These are phyloP conservation scores for Whitmania pigra DNA, from an alignment of 1,140 invertebrate genomes.

Conservation along the genomic window DNA sequence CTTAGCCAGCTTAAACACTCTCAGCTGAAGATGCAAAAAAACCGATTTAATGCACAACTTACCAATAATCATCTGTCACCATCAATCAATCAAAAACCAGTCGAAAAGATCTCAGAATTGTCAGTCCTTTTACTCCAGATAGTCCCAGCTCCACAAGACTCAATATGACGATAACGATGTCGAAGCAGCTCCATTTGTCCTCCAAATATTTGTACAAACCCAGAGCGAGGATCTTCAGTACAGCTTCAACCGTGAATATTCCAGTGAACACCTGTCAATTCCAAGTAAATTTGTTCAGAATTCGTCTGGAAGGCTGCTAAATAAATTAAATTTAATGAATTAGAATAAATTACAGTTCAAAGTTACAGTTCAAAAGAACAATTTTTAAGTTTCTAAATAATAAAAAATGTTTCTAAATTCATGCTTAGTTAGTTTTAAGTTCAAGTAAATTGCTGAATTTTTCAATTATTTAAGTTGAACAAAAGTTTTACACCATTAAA, in stretches of 20 bases:
- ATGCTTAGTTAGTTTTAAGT: no score
- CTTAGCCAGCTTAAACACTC: constrained; percentile 97
- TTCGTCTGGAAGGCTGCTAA: no score
- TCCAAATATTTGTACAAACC: constrained; percentile 93
- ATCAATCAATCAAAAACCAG: constrained; percentile 54
- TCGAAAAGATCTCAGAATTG: constrained; percentile 88
- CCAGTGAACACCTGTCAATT: constrained; percentile 77
- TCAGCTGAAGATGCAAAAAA: constrained; percentile 45
- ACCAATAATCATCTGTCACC: neutral
- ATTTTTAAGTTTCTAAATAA: no score
- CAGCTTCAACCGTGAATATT: constrained; percentile 88
- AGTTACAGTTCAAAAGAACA: no score
- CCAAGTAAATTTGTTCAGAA: no score
- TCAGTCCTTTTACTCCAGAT: constrained; percentile 83
- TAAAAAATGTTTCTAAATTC: no score
- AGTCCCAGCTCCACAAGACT: constrained; percentile 82
- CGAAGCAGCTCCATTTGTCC: constrained; percentile 97
- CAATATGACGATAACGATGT: constrained; percentile 89
- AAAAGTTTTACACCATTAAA: no score
- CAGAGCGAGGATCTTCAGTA: constrained; percentile 84
- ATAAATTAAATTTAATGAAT: no score
- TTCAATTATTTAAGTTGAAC: no score
- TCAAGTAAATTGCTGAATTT: no score
- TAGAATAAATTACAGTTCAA: no score
- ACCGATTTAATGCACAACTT: neutral